These are phyloP conservation scores for Triops cancriformis DNA, from an alignment of 1,140 invertebrate species.

Conservation along the genomic window DNA sequence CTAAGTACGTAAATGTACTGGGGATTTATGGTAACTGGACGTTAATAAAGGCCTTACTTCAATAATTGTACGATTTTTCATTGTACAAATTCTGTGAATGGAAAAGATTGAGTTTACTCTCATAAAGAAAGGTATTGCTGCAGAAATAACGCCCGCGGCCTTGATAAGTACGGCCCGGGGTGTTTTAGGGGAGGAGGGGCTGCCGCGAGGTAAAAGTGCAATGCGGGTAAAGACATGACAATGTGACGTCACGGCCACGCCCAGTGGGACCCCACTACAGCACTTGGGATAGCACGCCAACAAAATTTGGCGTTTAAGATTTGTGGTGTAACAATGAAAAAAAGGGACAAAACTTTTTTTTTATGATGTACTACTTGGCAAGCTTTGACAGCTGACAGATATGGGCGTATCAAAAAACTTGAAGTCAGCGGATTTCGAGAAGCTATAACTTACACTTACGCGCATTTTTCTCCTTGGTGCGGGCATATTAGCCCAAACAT, in stretches of 20 bases:
- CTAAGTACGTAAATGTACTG: no score
- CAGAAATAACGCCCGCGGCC: not conserved
- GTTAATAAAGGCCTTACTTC: no score
- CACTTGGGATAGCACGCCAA: not conserved
- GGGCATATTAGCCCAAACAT: no score
- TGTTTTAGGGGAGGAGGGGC: not conserved
- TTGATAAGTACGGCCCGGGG: not conserved
- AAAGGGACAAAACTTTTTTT: not conserved
- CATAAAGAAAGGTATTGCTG: not conserved
- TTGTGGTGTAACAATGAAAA: not conserved
- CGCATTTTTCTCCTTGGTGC: no score
- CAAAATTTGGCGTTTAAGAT: not conserved
- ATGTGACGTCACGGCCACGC: not conserved
- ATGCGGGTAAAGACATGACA: not conserved
- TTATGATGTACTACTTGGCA: not conserved
- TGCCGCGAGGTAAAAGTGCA: not conserved
- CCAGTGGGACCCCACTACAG: not conserved
- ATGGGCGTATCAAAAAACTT: not conserved
- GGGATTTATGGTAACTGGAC: no score
- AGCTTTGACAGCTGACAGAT: not conserved
- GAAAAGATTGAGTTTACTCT: not conserved
- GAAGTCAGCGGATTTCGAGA: not conserved
- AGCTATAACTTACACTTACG: not conserved
- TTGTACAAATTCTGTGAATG: no score
- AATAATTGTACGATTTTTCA: no score